Evolutionary conservation across 2,113 vertebrate species (phyloP).

Genomic region (Nesospiza acunhae): DNA sequence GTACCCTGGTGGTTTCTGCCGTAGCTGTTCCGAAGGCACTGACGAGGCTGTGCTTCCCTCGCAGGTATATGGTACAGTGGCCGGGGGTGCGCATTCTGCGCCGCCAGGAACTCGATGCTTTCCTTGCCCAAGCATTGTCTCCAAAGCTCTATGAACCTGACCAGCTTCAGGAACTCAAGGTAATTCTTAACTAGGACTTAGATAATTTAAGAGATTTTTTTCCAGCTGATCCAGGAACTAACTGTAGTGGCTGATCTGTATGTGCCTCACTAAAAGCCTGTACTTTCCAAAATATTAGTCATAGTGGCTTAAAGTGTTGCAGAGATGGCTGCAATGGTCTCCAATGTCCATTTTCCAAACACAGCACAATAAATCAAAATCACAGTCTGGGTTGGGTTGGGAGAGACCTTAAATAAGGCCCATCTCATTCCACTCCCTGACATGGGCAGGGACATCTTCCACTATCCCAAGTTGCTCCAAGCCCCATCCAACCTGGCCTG

Average conservation of each 20-base stretch:
- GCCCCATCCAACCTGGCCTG: not conserved
- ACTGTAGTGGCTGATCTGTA: not conserved
- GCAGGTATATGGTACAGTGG: slow-evolving; percentile 97
- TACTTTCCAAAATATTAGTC: not conserved
- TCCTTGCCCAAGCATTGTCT: slow-evolving; percentile 94
- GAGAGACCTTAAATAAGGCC: not conserved
- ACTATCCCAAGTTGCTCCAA: not conserved
- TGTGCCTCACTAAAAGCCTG: not conserved
- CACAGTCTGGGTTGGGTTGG: not conserved
- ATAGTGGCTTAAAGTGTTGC: not conserved
- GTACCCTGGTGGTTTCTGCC: not conserved
- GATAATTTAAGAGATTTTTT: not conserved
- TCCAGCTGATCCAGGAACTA: not conserved
- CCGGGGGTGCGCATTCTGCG: slow-evolving; percentile 93
- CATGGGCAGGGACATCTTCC: not conserved
- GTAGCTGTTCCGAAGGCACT: not conserved
- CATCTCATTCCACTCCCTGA: not conserved
- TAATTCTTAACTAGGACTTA: slow-evolving; percentile 63
- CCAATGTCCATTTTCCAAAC: not conserved
- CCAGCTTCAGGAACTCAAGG: slow-evolving; percentile 98
- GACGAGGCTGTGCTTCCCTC: not conserved
- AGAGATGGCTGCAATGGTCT: not conserved
- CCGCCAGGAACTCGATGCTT: slow-evolving; percentile 95
- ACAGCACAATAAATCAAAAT: not conserved
- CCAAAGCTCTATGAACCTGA: slow-evolving; percentile 97